Base-by-base conservation (phyloP, 2,113 vertebrate genomes). In the Scartelaos histophorus region DNA sequence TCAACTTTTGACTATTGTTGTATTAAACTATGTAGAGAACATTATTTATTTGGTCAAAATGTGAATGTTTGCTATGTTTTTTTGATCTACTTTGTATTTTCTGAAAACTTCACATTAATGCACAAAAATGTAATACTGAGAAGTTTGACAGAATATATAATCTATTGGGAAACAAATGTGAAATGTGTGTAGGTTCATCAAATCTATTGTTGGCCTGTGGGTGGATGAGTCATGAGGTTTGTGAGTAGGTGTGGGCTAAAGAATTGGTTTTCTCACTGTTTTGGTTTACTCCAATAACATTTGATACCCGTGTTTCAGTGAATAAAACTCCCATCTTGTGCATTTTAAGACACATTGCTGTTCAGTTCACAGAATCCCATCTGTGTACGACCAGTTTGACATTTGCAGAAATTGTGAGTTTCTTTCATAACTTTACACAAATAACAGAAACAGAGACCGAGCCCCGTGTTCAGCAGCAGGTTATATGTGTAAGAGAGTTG, bases 161-260 rank as follows among this genome's bases (percentile, higher is more conserved):
- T n/a, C 17, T 64, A n/a, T 64, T 35, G 22, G 25, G 58, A 34
- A 25, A 34, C 58, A 61, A 64, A 43, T 64, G 29, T 38, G 61
- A 38, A 64, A n/a, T 43, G 7, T 38, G 61, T 64, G 61, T 64
- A 34, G 61, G 34, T 64, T 64, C 34, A 38, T 64, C 61, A 5
- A n/a, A 9, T 64, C 22, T 34, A 38, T 64, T 64, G 61, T 61
- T 61, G 24, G 15, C 38, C 61, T n/a, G 34, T 38, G 61, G 61
- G 61, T 38, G 61, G 34, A 64, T 64, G 61, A 38, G 34, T 64
- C 61, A 21, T 38, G 34, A 64, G 61, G 61, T 19, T 64, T 38
- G 34, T 43, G 29, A 38, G 34, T 19, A 43, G 34, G 61, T 64
- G 34, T 64, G 61, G 61, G 61, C 35, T n/a, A 43, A n/a, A 38